Base-by-base conservation (phyloP, 2,888 invertebrate genomes). In the Cheilosia scutellata region DNA sequence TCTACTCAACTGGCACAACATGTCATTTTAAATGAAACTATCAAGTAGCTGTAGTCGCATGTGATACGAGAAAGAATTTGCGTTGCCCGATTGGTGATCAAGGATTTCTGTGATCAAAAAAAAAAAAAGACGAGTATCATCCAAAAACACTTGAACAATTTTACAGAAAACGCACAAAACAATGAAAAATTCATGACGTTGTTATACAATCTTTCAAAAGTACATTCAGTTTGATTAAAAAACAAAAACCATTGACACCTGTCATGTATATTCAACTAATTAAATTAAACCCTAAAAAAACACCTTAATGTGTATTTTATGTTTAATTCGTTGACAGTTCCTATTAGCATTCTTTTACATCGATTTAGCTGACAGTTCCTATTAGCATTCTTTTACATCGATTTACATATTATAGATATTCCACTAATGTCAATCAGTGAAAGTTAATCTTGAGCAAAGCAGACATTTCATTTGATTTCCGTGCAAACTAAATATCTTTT, bases 341-440 rank as follows among this genome's bases (percentile, higher is more conserved):
- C 37, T 9, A 65, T 75, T 76, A 51, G 31, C 37, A 76, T 66
- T 60, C 37, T 31, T 20, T 65, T 66, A 4, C 42, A 42, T 49
- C 6, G 11, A 66, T 40, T 76, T 40, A 37, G n/a, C n/a, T 25
- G n/a, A 44, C 42, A 68, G 53, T n/a, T 55, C 27, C 37, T 9
- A 65, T 75, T 76, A 51, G 31, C 37, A 76, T 66, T 60, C 37
- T 31, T 20, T 65, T 66, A 4, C 42, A 42, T 49, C 6, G 11
- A 66, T 40, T 76, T 40, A 37, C 58, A 47, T 37, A 37, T 4
- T 29, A 37, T 27, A 58, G 47, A 57, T 44, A 25, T 58, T 66
- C 31, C 27, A 55, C 75, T 49, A 66, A 66, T 76, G 66, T 66
- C 75, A 76, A 58, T 66, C 66, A 76, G 75, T 76, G 75, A 76